Conservation (phyloP, 92 coral and sea anemone species). For the Meandrina meandrites region DNA sequence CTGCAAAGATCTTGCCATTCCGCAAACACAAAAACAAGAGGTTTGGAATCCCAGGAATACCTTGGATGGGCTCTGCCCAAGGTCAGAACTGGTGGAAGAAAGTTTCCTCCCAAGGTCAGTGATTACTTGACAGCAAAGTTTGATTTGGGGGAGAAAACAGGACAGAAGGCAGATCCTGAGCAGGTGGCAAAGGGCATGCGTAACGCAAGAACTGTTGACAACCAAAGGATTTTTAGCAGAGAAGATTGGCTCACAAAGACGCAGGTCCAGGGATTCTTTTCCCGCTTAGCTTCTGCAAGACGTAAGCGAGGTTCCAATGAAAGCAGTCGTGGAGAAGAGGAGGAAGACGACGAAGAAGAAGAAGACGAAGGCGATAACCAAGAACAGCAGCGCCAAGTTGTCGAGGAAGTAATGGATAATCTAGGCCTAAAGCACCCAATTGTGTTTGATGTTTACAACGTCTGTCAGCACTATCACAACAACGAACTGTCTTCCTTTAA, state of each 20-base stretch:
- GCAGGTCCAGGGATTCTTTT: too few species aligned
- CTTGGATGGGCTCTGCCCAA: constrained; percentile 61
- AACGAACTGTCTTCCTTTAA: constrained; percentile 41
- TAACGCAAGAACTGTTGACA: too few species aligned
- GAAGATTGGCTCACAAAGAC: too few species aligned
- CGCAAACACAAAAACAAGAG: neutral
- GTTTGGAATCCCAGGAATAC: too few species aligned
- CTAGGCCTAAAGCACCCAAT: constrained; percentile 58
- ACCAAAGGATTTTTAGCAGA: too few species aligned
- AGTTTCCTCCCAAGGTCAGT: constrained; percentile 52
- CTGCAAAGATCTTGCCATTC: neutral
- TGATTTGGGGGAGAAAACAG: constrained; percentile 62
- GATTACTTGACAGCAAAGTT: constrained; percentile 60
- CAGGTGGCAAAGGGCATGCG: constrained; percentile 69
- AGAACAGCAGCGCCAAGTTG: constrained; percentile 38
- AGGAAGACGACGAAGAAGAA: constrained; percentile 21
- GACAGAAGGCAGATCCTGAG: constrained; percentile 57
- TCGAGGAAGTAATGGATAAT: constrained; percentile 43
- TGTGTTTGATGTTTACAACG: constrained; percentile 43
- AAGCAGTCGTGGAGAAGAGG: neutral
- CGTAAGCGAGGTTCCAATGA: constrained; percentile 24
- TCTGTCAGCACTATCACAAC: constrained; percentile 35
- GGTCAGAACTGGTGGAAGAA: constrained; percentile 40
- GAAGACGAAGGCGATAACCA: constrained; percentile 31
- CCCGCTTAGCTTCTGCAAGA: neutral